Percentiles rank a stretch among this genome's conserved stretches.
Evolutionary conservation across 2,888 invertebrate species (phyloP).

Genomic region (Fragum fragum): DNA sequence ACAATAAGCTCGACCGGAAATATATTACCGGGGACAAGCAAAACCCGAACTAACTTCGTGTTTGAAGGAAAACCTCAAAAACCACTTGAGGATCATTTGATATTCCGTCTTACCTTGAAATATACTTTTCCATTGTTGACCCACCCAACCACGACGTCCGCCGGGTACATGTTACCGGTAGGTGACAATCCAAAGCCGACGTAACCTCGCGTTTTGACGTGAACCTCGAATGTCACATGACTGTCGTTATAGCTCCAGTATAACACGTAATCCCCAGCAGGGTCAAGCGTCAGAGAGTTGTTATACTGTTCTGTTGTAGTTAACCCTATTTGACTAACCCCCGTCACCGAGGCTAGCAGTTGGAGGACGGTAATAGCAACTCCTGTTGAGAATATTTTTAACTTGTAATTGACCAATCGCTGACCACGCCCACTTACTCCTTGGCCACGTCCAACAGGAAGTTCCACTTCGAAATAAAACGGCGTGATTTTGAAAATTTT

Average conservation of each 20-base stretch:
- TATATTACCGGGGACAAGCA: neutral
- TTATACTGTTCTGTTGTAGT: constrained; percentile 60
- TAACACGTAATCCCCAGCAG: constrained; percentile 64
- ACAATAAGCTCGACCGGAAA: neutral
- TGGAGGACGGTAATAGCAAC: too few relatives aligned
- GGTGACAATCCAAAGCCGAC: constrained; percentile 52
- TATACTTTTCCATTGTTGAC: constrained; percentile 34
- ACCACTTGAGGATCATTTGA: too few relatives aligned
- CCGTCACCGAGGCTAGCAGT: too few relatives aligned
- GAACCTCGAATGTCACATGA: constrained; percentile 38
- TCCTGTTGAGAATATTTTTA: too few relatives aligned
- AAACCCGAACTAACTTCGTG: constrained; percentile 63
- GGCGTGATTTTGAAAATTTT: too few relatives aligned
- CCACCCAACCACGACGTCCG: constrained; percentile 54
- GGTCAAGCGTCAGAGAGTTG: constrained; percentile 56
- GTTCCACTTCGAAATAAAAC: too few relatives aligned
- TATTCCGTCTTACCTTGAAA: constrained; percentile 32
- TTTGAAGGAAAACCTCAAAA: too few relatives aligned
- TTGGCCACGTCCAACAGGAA: too few relatives aligned
- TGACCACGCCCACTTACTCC: too few relatives aligned
- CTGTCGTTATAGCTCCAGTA: constrained; percentile 71
- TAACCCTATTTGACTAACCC: neutral
- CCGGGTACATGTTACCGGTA: constrained; percentile 58
- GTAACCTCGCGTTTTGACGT: constrained; percentile 61
- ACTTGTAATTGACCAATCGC: too few relatives aligned